Evolutionary conservation across 1,140 invertebrate species (phyloP).

Genomic region (Temnothorax longispinosus): DNA sequence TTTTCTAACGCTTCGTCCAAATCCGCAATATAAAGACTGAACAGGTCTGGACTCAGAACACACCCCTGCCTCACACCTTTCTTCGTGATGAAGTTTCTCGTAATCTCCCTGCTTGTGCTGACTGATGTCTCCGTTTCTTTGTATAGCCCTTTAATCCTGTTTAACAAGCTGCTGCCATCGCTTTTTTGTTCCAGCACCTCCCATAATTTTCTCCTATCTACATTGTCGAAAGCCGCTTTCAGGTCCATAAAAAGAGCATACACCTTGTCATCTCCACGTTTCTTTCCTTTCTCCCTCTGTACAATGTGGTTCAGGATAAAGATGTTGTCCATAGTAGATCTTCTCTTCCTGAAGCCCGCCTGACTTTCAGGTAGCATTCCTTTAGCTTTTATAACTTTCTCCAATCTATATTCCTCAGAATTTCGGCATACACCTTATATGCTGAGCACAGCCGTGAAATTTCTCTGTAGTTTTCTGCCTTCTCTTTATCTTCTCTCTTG

Average conservation of each 20-base stretch:
- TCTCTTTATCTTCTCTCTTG: not conserved
- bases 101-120: not conserved
- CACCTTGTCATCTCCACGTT: not conserved
- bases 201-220: slow-evolving; percentile 36
- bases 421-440: slow-evolving; percentile 37
- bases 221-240: not conserved
- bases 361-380: slow-evolving; percentile 16
- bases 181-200: slow-evolving; percentile 11
- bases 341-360: slow-evolving; percentile 4
- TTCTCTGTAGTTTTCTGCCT: slow-evolving; percentile 26
- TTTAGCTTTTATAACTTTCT: slow-evolving; percentile 4
- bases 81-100: slow-evolving; percentile 1
- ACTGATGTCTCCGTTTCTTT: slow-evolving; percentile 21
- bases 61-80: not conserved
- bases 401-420: slow-evolving; percentile 40
- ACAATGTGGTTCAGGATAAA: slow-evolving; percentile 40
- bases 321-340: slow-evolving; percentile 43
- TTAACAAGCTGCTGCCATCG: not conserved
- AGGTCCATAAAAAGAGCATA: slow-evolving; percentile 45
- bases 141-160: slow-evolving; percentile 40
- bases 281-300: not conserved
- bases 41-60: not conserved
- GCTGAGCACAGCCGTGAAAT: slow-evolving; percentile 16
- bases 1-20: not conserved
- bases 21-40: not conserved